A percentile compares a stretch with the other conserved stretches of the same genome.
These are phyloP conservation scores for Trinorchestia longiramus DNA, from an alignment of 1,140 invertebrate species.

Conservation along the genomic window DNA sequence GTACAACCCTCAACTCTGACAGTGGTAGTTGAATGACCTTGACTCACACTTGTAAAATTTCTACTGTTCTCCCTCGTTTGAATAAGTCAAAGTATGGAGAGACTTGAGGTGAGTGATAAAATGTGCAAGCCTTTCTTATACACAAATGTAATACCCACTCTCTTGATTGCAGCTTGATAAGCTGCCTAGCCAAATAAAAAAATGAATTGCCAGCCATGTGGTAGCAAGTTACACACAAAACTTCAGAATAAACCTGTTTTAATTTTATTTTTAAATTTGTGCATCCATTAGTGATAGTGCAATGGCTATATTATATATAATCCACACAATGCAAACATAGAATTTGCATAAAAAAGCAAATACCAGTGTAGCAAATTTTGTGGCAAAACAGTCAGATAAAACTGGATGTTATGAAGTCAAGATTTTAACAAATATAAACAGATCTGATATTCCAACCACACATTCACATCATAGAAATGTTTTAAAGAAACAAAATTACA, in stretches of 20 bases:
- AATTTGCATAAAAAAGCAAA: no score
- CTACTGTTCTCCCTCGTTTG: not conserved
- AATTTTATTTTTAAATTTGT: not conserved
- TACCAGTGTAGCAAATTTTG: no score
- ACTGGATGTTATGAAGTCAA: no score
- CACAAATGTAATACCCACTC: not conserved
- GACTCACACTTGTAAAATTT: not conserved
- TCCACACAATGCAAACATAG: no score
- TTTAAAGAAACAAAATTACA: no score
- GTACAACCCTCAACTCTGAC: conserved; percentile 11
- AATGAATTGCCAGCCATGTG: not conserved
- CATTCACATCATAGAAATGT: no score
- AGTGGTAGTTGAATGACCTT: conserved; percentile 6
- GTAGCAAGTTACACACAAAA: not conserved
- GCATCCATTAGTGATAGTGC: not conserved
- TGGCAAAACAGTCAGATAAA: no score
- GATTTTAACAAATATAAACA: no score
- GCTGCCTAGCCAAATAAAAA: not conserved
- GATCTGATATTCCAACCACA: no score
- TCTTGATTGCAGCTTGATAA: not conserved
- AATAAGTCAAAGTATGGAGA: not conserved
- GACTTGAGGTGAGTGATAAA: not conserved
- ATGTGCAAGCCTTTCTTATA: not conserved
- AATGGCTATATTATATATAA: not conserved
- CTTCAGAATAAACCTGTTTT: not conserved